A percentile compares a stretch with the other conserved stretches of the same genome.
Evolutionary conservation across 1,140 invertebrate species (phyloP).

Genomic region (Eufriesea mexicana): DNA sequence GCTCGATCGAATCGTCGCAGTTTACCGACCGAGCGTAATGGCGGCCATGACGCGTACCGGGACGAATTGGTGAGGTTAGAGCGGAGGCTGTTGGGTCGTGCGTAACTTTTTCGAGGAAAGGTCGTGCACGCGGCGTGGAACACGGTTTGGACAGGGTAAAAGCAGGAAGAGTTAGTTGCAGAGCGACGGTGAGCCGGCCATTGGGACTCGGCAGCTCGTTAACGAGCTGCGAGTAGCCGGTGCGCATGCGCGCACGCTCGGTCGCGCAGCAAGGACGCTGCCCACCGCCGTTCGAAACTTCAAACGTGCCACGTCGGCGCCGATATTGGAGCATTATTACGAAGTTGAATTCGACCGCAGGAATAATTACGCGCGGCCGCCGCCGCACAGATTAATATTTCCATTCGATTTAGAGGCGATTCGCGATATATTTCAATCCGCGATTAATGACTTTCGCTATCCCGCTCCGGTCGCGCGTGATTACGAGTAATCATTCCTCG

Average conservation of each 20-base stretch:
- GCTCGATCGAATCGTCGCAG: constrained; percentile 13
- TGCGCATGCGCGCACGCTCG: constrained; percentile 61
- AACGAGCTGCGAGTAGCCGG: background rate
- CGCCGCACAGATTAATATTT: constrained; percentile 73
- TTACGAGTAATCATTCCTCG: constrained; percentile 9
- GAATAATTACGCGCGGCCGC: constrained; percentile 70
- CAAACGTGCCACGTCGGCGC: constrained; percentile 48
- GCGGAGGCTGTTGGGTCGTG: background rate
- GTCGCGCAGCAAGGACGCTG: constrained; percentile 34
- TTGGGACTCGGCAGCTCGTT: background rate
- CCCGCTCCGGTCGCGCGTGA: constrained; percentile 5
- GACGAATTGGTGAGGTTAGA: constrained; percentile 39
- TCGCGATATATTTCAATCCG: constrained; percentile 56
- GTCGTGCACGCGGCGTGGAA: background rate
- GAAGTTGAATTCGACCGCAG: constrained; percentile 66
- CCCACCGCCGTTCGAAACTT: constrained; percentile 25
- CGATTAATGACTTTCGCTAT: constrained; percentile 48
- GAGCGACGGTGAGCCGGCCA: constrained; percentile 61
- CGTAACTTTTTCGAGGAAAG: constrained; percentile 34
- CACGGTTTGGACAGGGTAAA: background rate
- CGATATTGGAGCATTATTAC: constrained; percentile 76
- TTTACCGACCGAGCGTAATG: background rate
- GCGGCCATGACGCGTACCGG: background rate
- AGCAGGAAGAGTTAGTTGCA: constrained; percentile 68
- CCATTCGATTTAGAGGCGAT: constrained; percentile 71